A percentile compares a stretch with the other conserved stretches of the same genome.
phyloP scores from a whole-genome alignment of 1,140 invertebrate genomes.

The Druon quercuslanigerum region DNA sequence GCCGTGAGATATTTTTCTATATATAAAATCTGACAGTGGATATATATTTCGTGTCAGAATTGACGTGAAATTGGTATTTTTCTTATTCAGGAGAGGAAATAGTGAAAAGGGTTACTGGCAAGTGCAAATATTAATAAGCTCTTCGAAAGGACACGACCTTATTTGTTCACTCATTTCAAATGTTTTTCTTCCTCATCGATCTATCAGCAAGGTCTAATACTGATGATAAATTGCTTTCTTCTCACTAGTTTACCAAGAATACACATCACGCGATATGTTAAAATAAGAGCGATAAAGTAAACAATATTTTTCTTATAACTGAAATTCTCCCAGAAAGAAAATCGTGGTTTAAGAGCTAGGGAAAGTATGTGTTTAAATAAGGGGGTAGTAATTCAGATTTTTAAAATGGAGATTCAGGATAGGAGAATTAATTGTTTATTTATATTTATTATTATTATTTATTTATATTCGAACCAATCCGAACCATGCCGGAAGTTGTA shows the following conservation, averaged over 20 bases:
- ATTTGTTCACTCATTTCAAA: slow-evolving; percentile 18
- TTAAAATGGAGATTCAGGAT: too few relatives aligned
- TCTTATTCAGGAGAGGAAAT: background rate
- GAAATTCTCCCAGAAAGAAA: too few relatives aligned
- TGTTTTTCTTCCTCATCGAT: slow-evolving; percentile 1
- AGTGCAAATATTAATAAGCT: slow-evolving; percentile 27
- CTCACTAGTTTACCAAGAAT: background rate
- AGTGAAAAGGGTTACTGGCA: background rate
- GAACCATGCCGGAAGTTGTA: too few relatives aligned
- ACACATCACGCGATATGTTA: background rate
- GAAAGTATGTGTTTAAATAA: too few relatives aligned
- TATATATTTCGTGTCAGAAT: background rate
- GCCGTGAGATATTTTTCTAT: background rate
- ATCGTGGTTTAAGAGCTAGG: too few relatives aligned
- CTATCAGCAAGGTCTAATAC: background rate
- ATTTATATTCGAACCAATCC: too few relatives aligned
- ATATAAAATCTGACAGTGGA: background rate
- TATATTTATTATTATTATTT: too few relatives aligned
- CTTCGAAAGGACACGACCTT: background rate
- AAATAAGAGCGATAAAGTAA: too few relatives aligned
- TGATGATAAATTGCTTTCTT: background rate
- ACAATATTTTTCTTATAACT: too few relatives aligned
- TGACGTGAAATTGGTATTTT: slow-evolving; percentile 15
- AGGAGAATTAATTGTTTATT: too few relatives aligned
- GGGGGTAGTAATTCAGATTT: too few relatives aligned